phyloP scores from a whole-genome alignment of 2,888 invertebrate genomes.

The Orchesellides sinensis region DNA sequence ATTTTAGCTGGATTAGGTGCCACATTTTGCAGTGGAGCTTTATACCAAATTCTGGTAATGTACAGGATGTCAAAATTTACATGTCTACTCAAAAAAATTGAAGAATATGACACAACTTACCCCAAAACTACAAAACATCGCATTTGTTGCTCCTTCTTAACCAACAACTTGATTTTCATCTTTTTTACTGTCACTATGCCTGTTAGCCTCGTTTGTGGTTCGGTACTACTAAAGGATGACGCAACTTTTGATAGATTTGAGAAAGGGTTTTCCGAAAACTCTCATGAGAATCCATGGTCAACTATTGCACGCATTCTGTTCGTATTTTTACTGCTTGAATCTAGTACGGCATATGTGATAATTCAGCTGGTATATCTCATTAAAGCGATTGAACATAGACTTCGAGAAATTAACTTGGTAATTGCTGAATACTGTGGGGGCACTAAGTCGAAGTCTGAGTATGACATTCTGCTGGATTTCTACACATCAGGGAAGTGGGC shows the following conservation, averaged over 20 bases:
- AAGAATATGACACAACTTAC: constrained; percentile 27
- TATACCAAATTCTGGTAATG: constrained; percentile 5
- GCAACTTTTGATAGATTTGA: not conserved
- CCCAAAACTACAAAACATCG: not conserved
- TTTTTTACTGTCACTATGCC: not conserved
- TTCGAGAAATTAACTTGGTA: not conserved
- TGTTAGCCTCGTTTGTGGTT: not conserved
- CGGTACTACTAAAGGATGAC: not conserved
- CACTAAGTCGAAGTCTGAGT: not conserved
- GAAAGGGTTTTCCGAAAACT: not conserved
- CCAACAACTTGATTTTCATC: constrained; percentile 1
- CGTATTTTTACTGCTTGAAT: not conserved
- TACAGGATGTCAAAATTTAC: constrained; percentile 6
- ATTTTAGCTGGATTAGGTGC: not conserved
- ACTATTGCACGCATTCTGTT: not conserved
- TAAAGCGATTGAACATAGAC: constrained; percentile 6
- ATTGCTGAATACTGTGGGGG: constrained; percentile 2
- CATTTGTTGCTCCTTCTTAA: not conserved
- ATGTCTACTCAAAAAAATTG: constrained; percentile 3
- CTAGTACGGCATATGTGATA: constrained; percentile 9
- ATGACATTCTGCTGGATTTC: constrained; percentile 2
- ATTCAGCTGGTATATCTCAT: constrained; percentile 17
- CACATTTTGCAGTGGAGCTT: constrained; percentile 18
- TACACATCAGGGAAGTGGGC: constrained; percentile 16
- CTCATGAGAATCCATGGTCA: not conserved